phyloP scores from a whole-genome alignment of 2,888 invertebrate genomes.

The Seira sanloemensis region DNA sequence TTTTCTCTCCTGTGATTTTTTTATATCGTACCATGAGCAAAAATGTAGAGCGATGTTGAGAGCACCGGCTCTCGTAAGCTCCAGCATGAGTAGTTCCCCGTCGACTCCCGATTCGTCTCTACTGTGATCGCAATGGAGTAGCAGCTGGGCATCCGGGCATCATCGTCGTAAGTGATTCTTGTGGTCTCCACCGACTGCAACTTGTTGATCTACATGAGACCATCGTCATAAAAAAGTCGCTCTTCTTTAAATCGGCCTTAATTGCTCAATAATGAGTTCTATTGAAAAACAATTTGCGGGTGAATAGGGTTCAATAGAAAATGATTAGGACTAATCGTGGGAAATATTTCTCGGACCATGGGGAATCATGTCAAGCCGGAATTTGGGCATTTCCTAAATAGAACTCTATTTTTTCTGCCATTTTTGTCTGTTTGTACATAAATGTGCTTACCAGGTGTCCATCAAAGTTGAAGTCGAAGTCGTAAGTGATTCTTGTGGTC shows the following conservation, averaged over 20 bases:
- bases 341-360: too few species aligned
- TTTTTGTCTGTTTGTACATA: too few species aligned
- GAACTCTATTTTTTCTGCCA: too few species aligned
- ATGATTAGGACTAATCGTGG: too few species aligned
- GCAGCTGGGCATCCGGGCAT: constrained; percentile 53
- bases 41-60: constrained; percentile 53
- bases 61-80: constrained; percentile 42
- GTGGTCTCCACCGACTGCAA: constrained; percentile 56
- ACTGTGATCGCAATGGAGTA: constrained; percentile 55
- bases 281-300: not conserved
- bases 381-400: too few species aligned
- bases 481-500: constrained; percentile 42
- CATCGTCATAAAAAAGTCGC: not conserved
- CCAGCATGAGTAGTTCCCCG: constrained; percentile 64
- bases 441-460: constrained; percentile 67
- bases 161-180: constrained; percentile 26
- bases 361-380: too few species aligned
- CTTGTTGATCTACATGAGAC: constrained; percentile 55
- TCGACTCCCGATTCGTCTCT: constrained; percentile 59
- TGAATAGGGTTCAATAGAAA: too few species aligned
- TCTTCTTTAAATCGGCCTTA: not conserved
- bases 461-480: constrained; percentile 62
- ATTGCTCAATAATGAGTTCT: not conserved
- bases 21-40: constrained; percentile 63
- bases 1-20: not conserved